A percentile compares a stretch with the other conserved stretches of the same genome.
Conservation (phyloP, 64 coral and sea anemone species). For the Trachythela sp. region DNA sequence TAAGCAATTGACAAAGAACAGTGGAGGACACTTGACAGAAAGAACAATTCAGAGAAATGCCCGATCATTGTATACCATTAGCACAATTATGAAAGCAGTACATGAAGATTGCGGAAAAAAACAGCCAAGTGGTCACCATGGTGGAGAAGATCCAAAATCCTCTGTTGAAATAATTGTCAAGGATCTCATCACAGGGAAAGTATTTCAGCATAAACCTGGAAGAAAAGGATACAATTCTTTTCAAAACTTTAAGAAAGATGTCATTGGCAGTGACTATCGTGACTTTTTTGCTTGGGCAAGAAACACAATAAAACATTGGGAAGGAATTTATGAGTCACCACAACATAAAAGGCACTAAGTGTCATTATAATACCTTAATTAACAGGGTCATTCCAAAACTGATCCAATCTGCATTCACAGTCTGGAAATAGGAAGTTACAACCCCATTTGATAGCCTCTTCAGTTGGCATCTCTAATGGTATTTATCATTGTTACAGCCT, state of each 20-base stretch:
- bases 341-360: neutral
- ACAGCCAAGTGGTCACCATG: slow-evolving; percentile 31
- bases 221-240: slow-evolving; percentile 28
- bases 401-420: no score
- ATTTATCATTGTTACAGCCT: no score
- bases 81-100: slow-evolving; percentile 7
- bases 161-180: slow-evolving; percentile 40
- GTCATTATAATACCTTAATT: no score
- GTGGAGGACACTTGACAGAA: neutral
- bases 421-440: no score
- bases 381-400: no score
- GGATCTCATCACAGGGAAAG: slow-evolving; percentile 42
- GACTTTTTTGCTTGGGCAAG: slow-evolving; percentile 57
- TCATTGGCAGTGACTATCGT: slow-evolving; percentile 51
- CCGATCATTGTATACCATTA: neutral
- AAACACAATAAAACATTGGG: slow-evolving; percentile 42
- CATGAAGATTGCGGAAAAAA: slow-evolving; percentile 26
- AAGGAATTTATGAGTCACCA: slow-evolving; percentile 37
- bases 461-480: no score
- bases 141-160: neutral
- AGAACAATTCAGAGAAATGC: slow-evolving; percentile 5
- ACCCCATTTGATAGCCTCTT: no score
- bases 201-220: slow-evolving; percentile 39
- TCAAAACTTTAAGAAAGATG: slow-evolving; percentile 36
- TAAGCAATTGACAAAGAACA: neutral